Evolutionary conservation across 2,113 vertebrate species (phyloP), one percentile per base, ranked within the genome.

Genomic region (Mugil cephalus): DNA sequence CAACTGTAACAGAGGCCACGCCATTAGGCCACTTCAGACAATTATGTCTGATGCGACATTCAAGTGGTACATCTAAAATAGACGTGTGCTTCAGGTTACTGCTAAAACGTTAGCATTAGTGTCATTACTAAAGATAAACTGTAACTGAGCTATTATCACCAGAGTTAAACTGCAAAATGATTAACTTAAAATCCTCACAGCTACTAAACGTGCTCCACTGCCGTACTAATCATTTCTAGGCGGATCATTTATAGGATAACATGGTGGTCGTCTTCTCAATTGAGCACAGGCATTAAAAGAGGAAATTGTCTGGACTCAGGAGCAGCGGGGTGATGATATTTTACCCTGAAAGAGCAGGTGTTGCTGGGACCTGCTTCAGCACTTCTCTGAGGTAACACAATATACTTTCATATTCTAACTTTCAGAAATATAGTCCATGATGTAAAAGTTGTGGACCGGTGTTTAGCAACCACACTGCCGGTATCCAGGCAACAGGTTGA

Each of bases 371-470:
- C 94, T 92, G 90, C 93, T 95, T 96, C 94, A 93, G 94, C 94
- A 94, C 89, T 93, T 87, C 94, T 92, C 83, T 90, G 91, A 90
- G 93, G 96, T 96, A 96, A 97, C 85, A 89, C 91, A 95, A 95
- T 94, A 79, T 59, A 47, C 96, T 94, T 95, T 93, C 92, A 87
- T 90, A 89, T 95, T 95, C 94, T 93, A 95, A 95, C 94, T 95
- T 91, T 97, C 92, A 96, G 95, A 98, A 97, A 97, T 97, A 97
- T 95, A 96, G 94, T 90, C 90, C 92, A 97, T 99, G 97, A 98
- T 95, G 95, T 98, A 98, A 91, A 98, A 96, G 95, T 88, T 89
- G 91, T 93, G 93, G 95, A 94, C 90, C 92, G 93, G 88, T 94
- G 94, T 95, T 94, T 93, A 93, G 94, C 86, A 94, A 93, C 95